These are phyloP conservation scores for Poeciliopsis gracilis DNA, from an alignment of 2,797 vertebrate species.

Conservation along the genomic window DNA sequence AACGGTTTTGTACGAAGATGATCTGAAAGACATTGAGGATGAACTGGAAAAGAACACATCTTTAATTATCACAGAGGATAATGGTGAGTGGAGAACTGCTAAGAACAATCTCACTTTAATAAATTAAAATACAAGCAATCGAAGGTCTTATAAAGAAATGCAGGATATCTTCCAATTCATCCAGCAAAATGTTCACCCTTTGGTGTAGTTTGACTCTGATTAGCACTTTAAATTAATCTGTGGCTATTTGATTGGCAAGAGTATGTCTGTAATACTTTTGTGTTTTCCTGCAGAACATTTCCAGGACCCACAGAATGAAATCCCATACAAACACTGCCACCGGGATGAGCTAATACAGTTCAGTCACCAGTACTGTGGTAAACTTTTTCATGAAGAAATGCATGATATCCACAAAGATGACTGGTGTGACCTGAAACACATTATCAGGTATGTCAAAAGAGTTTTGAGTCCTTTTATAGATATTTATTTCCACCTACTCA, in stretches of 20 bases:
- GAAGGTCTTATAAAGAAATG: neutral
- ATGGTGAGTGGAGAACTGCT: slow-evolving; percentile 40
- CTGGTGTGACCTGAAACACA: slow-evolving; percentile 60
- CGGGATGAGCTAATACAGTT: accelerated
- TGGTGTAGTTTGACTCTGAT: neutral
- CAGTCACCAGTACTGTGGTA: accelerated
- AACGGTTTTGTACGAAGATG: neutral
- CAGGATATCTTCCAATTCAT: neutral
- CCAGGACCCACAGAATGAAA: slow-evolving; percentile 15
- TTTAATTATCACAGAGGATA: slow-evolving; percentile 23
- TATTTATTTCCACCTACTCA: neutral
- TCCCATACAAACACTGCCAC: accelerated
- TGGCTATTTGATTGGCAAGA: neutral
- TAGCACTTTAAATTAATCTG: neutral
- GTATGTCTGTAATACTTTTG: neutral
- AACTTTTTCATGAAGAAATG: accelerated
- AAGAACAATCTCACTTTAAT: neutral
- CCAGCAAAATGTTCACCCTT: neutral
- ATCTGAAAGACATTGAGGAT: neutral
- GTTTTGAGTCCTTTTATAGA: neutral
- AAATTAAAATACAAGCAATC: no score
- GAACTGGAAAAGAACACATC: slow-evolving; percentile 31
- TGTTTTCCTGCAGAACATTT: slow-evolving; percentile 58
- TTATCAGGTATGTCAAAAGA: slow-evolving; percentile 50
- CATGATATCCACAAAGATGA: slow-evolving; percentile 1